Conservation (phyloP, 2,888 invertebrate genomes). For the Dendrolimus pini region DNA sequence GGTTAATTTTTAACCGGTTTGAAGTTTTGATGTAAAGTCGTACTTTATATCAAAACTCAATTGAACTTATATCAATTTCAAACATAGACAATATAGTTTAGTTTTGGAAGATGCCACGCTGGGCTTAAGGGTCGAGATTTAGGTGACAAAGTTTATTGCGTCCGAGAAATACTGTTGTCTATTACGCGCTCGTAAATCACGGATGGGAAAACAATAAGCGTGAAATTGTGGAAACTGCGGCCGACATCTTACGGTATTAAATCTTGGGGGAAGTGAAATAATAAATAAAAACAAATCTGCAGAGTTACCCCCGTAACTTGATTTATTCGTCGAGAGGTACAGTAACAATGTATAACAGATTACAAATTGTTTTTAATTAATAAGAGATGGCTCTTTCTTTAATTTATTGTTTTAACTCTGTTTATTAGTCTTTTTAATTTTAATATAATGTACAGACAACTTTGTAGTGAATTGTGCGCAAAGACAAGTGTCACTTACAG, state of each 20-base stretch:
- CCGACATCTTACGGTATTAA: slow-evolving; percentile 67
- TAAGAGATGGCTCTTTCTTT: slow-evolving; percentile 8
- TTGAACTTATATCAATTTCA: slow-evolving; percentile 2
- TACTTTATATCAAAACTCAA: slow-evolving; percentile 7
- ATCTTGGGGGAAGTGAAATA: slow-evolving; percentile 73
- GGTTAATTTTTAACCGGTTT: no score
- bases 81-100: slow-evolving; percentile 1
- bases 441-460: no score
- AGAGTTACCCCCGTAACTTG: slow-evolving; percentile 30
- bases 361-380: slow-evolving; percentile 50
- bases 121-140: slow-evolving; percentile 72
- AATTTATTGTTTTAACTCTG: no score
- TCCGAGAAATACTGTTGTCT: slow-evolving; percentile 69
- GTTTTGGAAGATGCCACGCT: slow-evolving; percentile 36
- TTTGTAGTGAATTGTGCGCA: no score
- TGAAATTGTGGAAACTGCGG: slow-evolving; percentile 76
- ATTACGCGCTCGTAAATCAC: slow-evolving; percentile 72
- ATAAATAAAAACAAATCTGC: slow-evolving; percentile 75
- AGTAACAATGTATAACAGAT: slow-evolving; percentile 9
- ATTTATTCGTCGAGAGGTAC: slow-evolving; percentile 54
- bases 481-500: no score
- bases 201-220: slow-evolving; percentile 78
- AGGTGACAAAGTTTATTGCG: slow-evolving; percentile 75
- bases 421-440: no score
- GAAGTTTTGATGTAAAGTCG: no score